These are phyloP conservation scores for Neofelis nebulosa DNA, from an alignment of 2,113 vertebrate species.

Conservation along the genomic window DNA sequence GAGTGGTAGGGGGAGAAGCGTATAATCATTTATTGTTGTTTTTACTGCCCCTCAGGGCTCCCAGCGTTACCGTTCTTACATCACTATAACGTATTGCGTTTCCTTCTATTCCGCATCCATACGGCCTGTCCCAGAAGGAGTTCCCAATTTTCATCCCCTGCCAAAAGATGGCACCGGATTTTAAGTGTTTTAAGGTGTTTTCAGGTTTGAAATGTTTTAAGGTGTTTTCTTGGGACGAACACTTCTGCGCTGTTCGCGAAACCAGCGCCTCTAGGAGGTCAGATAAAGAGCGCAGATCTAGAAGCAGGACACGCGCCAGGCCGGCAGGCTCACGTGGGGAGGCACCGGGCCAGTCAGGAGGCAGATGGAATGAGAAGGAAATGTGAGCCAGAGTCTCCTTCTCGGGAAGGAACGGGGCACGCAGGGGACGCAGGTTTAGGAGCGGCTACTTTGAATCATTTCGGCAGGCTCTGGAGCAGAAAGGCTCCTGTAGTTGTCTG, in stretches of 20 bases:
- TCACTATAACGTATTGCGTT: constrained; percentile 53
- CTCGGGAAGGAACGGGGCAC: background rate
- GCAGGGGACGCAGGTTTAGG: background rate
- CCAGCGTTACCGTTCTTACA: constrained; percentile 28
- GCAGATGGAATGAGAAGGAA: background rate
- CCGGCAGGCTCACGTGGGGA: background rate
- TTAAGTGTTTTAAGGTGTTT: background rate
- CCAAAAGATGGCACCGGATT: background rate
- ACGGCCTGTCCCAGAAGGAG: background rate
- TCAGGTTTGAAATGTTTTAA: background rate
- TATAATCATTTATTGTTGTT: constrained; percentile 63
- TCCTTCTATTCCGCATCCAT: background rate
- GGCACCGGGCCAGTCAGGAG: background rate
- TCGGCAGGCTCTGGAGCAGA: too few species aligned
- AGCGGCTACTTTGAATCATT: background rate
- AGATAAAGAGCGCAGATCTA: background rate
- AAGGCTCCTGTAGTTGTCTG: background rate
- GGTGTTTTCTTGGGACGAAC: background rate
- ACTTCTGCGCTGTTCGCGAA: background rate
- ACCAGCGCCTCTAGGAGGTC: background rate
- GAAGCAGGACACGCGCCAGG: background rate
- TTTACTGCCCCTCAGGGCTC: constrained; percentile 49
- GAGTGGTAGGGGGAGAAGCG: background rate
- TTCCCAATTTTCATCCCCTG: constrained; percentile 23
- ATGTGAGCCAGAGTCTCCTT: background rate